Evolutionary conservation across 2,888 invertebrate genomes (phyloP).

Genomic region (Perizoma flavofasciatum): DNA sequence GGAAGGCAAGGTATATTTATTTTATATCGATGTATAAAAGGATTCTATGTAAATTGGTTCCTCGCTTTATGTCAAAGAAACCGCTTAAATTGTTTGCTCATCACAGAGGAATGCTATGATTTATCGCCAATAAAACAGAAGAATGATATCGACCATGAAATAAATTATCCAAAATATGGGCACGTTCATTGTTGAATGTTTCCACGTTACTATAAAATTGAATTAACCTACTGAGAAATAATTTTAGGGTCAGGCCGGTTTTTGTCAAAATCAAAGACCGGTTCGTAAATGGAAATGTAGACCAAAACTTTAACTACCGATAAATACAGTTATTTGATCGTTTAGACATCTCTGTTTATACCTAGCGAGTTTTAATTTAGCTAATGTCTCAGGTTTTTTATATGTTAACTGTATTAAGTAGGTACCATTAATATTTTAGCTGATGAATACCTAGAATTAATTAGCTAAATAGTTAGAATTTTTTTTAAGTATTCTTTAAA

Average conservation of each 20-base stretch:
- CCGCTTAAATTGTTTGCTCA: slow-evolving; percentile 51
- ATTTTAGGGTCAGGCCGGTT: slow-evolving; percentile 38
- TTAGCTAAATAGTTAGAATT: too few species aligned
- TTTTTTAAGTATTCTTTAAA: too few species aligned
- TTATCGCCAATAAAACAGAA: slow-evolving; percentile 42
- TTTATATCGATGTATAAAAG: slow-evolving; percentile 60
- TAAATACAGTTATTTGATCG: slow-evolving; percentile 50
- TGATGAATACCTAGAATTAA: too few species aligned
- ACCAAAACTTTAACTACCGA: slow-evolving; percentile 37
- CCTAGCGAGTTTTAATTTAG: slow-evolving; percentile 37
- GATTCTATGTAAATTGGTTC: slow-evolving; percentile 67
- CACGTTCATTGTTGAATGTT: slow-evolving; percentile 21
- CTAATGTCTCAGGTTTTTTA: slow-evolving; percentile 8
- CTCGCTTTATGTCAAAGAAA: slow-evolving; percentile 52
- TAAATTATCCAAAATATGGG: slow-evolving; percentile 23
- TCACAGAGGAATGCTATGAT: slow-evolving; percentile 43
- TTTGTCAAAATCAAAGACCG: slow-evolving; percentile 38
- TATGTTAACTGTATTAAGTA: background rate
- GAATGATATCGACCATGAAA: slow-evolving; percentile 39
- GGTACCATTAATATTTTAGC: background rate
- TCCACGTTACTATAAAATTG: slow-evolving; percentile 21
- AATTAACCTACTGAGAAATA: slow-evolving; percentile 38
- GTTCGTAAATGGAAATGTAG: slow-evolving; percentile 39
- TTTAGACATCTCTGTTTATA: slow-evolving; percentile 48
- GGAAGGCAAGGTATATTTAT: slow-evolving; percentile 56